A percentile compares a stretch with the other conserved stretches of the same genome.
Evolutionary conservation across 23 tunicate genomes (phyloP).

Genomic region (Ciona savignyi): DNA sequence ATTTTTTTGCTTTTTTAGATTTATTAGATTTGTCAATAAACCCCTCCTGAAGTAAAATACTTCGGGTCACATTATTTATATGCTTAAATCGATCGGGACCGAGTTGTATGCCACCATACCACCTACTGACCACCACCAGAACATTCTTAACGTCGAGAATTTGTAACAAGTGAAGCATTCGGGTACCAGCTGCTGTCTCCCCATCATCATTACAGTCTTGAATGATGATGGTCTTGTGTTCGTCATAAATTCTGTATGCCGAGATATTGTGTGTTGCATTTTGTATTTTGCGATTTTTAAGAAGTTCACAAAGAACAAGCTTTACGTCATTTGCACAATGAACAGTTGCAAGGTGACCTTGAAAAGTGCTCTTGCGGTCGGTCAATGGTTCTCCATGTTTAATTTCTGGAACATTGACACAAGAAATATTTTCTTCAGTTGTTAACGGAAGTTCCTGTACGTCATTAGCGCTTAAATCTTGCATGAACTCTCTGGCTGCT

Average conservation of each 20-base stretch:
- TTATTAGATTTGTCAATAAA: too few species aligned
- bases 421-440: too few species aligned
- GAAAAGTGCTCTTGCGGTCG: conserved; percentile 83
- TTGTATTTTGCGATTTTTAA: conserved; percentile 67
- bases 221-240: conserved; percentile 1
- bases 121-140: conserved; percentile 64
- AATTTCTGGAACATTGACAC: too few species aligned
- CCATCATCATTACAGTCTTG: conserved; percentile 98
- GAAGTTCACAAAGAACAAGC: conserved; percentile 21
- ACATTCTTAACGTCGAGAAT: conserved; percentile 66
- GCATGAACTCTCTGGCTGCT: conserved; percentile 26
- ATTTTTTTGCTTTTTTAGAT: too few species aligned
- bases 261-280: conserved; percentile 84
- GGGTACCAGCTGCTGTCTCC: conserved; percentile 80
- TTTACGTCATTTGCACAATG: conserved; percentile 14
- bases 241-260: conserved; percentile 44
- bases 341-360: conserved; percentile 72
- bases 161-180: conserved; percentile 43
- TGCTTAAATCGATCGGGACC: conserved; percentile 89
- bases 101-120: conserved; percentile 88
- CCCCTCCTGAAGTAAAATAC: too few species aligned
- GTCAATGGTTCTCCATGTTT: conserved; percentile 78
- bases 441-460: too few species aligned
- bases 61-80: too few species aligned
- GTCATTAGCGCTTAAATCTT: too few species aligned